A percentile compares a stretch with the other conserved stretches of the same genome.
Evolutionary conservation across 2,888 invertebrate species (phyloP).

Genomic region (Zaprionus lineosus): DNA sequence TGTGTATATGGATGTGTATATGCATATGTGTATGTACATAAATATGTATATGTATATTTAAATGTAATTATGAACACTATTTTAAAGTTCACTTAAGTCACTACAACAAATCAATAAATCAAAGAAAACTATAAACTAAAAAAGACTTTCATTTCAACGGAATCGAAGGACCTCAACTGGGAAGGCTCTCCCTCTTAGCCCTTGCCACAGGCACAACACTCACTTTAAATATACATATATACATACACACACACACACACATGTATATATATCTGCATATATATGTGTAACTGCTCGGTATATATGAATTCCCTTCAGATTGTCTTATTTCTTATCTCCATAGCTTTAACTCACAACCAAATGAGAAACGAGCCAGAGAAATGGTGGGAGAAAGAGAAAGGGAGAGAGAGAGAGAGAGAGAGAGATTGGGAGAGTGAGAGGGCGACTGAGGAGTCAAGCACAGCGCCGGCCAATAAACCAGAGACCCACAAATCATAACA

Average conservation of each 20-base stretch:
- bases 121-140: slow-evolving; percentile 46
- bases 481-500: slow-evolving; percentile 72
- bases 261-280: too few relatives aligned
- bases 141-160: neutral
- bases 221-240: too few relatives aligned
- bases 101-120: slow-evolving; percentile 73
- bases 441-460: neutral
- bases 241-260: too few relatives aligned
- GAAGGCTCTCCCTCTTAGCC: too few relatives aligned
- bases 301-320: too few relatives aligned
- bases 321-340: too few relatives aligned
- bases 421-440: neutral
- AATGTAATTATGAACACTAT: slow-evolving; percentile 71
- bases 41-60: slow-evolving; percentile 51
- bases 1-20: slow-evolving; percentile 21
- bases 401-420: neutral
- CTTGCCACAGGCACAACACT: too few relatives aligned
- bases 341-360: slow-evolving; percentile 34
- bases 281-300: too few relatives aligned
- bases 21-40: slow-evolving; percentile 23
- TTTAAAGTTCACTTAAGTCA: slow-evolving; percentile 76
- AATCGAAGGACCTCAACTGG: too few relatives aligned
- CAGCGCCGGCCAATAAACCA: slow-evolving; percentile 49
- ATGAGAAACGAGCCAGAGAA: too few relatives aligned
- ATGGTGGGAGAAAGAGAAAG: too few relatives aligned